A percentile compares a stretch with the other conserved stretches of the same genome.
Conservation (phyloP, 2,113 vertebrate species). For the Taxidea taxus region DNA sequence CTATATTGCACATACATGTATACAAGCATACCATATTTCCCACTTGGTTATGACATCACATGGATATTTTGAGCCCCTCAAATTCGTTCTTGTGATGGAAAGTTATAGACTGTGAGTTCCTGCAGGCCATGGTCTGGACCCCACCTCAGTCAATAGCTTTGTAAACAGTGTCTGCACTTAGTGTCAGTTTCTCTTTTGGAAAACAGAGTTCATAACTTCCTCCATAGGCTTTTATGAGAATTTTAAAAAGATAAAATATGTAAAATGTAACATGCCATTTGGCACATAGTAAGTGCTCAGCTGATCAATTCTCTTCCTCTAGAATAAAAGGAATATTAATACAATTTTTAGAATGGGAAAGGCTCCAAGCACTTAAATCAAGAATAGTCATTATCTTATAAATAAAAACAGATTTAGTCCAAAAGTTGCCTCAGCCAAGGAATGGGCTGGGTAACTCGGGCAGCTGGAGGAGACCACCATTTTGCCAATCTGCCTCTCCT, state of each 20-base stretch:
- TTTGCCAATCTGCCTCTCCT: background rate
- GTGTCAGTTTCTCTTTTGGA: background rate
- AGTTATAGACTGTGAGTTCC: background rate
- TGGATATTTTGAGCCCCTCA: background rate
- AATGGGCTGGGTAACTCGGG: background rate
- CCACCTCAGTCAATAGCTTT: background rate
- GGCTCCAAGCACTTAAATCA: background rate
- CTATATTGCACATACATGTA: accelerated
- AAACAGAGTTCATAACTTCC: background rate
- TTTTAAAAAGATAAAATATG: background rate
- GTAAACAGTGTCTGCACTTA: background rate
- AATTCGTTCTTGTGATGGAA: background rate
- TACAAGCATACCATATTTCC: accelerated
- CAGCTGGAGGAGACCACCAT: background rate
- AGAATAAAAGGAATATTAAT: background rate
- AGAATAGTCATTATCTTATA: background rate
- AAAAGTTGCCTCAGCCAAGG: background rate
- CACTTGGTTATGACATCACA: background rate
- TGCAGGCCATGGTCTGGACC: background rate
- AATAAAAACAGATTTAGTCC: background rate
- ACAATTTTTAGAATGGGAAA: background rate
- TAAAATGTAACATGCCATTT: background rate
- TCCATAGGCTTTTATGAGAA: background rate
- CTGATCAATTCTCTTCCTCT: background rate
- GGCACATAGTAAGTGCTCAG: background rate